Evolutionary conservation across 2,113 vertebrate genomes (phyloP).

Genomic region (Sturnus vulgaris): DNA sequence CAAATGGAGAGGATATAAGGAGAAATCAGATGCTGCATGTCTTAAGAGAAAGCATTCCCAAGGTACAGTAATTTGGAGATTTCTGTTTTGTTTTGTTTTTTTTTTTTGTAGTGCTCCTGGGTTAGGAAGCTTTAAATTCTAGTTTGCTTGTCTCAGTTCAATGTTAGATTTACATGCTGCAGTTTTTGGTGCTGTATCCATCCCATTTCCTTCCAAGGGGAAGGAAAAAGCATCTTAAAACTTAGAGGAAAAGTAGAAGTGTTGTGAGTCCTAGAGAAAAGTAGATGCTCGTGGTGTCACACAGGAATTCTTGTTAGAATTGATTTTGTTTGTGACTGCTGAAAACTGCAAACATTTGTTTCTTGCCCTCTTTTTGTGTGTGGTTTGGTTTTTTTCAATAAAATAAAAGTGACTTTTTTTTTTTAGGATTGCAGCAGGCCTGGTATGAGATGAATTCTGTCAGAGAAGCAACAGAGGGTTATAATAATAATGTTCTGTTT

Average conservation of each 20-base stretch:
- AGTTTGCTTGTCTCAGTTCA: not conserved
- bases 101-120: constrained; percentile 27
- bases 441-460: not conserved
- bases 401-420: not conserved
- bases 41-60: constrained; percentile 95
- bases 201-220: not conserved
- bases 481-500: not conserved
- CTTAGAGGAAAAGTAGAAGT: not conserved
- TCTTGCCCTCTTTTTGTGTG: not conserved
- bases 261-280: not conserved
- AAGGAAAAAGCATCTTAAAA: not conserved
- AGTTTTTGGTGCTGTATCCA: not conserved
- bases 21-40: constrained; percentile 89
- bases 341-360: not conserved
- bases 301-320: not conserved
- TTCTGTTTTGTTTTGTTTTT: constrained; percentile 41
- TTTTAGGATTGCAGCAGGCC: not conserved
- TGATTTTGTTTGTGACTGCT: not conserved
- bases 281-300: not conserved
- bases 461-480: not conserved
- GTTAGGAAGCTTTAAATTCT: constrained; percentile 52
- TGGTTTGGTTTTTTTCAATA: not conserved
- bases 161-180: constrained; percentile 16
- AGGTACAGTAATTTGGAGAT: constrained; percentile 88
- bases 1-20: constrained; percentile 99